A percentile compares a stretch with the other conserved stretches of the same genome.
These are phyloP conservation scores for Chaetops frenatus DNA, from an alignment of 2,113 vertebrate genomes.

Conservation along the genomic window DNA sequence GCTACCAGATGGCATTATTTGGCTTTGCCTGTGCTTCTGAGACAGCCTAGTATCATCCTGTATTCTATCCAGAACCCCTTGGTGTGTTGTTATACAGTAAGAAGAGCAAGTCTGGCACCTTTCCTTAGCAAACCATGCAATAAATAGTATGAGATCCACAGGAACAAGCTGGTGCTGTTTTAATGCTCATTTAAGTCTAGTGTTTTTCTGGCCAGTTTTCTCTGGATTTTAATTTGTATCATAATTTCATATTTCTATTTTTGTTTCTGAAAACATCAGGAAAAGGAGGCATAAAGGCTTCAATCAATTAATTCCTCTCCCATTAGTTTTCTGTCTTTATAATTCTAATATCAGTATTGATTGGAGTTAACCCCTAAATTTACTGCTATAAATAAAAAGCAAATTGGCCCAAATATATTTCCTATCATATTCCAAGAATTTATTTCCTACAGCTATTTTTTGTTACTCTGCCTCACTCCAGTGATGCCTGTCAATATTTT, in stretches of 20 bases:
- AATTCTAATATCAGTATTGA: not conserved
- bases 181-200: slow-evolving; percentile 53
- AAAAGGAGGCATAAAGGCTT: not conserved
- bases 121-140: slow-evolving; percentile 44
- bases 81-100: slow-evolving; percentile 37
- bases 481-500: not conserved
- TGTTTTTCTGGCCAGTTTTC: slow-evolving; percentile 15
- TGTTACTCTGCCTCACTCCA: not conserved
- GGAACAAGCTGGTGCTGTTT: slow-evolving; percentile 51
- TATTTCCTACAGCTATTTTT: not conserved
- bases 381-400: not conserved
- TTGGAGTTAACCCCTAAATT: not conserved
- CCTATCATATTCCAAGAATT: not conserved
- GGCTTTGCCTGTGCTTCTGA: slow-evolving; percentile 31
- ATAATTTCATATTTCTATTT: slow-evolving; percentile 18
- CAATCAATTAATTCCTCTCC: not conserved
- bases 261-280: not conserved
- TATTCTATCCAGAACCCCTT: slow-evolving; percentile 42
- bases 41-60: slow-evolving; percentile 30
- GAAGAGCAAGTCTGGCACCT: slow-evolving; percentile 54
- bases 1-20: slow-evolving; percentile 53
- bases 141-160: slow-evolving; percentile 10
- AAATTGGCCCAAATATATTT: not conserved
- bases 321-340: not conserved
- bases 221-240: slow-evolving; percentile 9